Evolutionary conservation across 2,888 invertebrate genomes (phyloP).

Genomic region (Lycia hirtaria): DNA sequence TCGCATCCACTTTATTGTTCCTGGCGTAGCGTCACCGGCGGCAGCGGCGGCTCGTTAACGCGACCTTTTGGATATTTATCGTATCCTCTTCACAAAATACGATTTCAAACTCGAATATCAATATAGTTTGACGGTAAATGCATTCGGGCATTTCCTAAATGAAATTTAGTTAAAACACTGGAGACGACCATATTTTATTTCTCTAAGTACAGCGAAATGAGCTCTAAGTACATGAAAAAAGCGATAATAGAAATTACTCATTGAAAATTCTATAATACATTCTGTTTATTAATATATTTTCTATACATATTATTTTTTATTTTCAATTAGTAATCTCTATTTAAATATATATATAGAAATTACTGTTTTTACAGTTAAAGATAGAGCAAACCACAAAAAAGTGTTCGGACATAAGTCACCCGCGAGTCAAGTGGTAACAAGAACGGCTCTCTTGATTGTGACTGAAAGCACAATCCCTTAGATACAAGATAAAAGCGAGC

Average conservation of each 20-base stretch:
- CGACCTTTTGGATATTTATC: conserved; percentile 83
- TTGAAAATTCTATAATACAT: no score
- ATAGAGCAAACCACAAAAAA: conserved; percentile 23
- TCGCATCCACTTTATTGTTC: conserved; percentile 76
- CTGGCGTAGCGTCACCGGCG: conserved; percentile 61
- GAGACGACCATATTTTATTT: no score
- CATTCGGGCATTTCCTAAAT: conserved; percentile 26
- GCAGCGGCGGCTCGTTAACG: conserved; percentile 82
- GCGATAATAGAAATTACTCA: no score
- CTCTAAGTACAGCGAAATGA: no score
- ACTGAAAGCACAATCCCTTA: conserved; percentile 72
- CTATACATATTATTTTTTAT: no score
- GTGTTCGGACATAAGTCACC: conserved; percentile 59
- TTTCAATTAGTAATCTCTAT: no score
- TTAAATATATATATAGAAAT: no score
- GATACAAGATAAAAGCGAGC: conserved; percentile 76
- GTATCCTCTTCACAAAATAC: conserved; percentile 82
- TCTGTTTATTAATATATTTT: no score
- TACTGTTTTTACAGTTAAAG: no score
- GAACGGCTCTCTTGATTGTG: conserved; percentile 68
- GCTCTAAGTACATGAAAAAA: no score
- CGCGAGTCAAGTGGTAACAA: conserved; percentile 65
- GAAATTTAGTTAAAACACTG: conserved; percentile 16
- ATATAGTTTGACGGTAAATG: conserved; percentile 36
- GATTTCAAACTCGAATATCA: conserved; percentile 72